Evolutionary conservation across 2,888 invertebrate genomes (phyloP).

Genomic region (Aethes cnicana): DNA sequence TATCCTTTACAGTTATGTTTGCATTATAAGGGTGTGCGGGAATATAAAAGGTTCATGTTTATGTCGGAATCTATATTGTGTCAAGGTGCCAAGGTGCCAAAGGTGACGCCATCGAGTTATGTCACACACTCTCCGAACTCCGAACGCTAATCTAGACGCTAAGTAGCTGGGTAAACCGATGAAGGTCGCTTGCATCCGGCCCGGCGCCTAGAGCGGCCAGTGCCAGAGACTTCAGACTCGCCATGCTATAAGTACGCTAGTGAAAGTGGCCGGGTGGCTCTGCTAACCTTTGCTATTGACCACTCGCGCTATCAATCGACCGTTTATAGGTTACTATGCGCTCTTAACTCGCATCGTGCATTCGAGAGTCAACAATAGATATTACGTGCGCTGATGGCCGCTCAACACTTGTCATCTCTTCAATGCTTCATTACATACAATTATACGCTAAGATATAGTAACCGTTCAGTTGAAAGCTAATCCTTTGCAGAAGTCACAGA

Average conservation of each 20-base stretch:
- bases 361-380: slow-evolving; percentile 21
- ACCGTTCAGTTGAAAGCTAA: slow-evolving; percentile 15
- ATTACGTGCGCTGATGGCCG: slow-evolving; percentile 8
- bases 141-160: slow-evolving; percentile 61
- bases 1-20: slow-evolving; percentile 9
- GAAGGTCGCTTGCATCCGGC: slow-evolving; percentile 74
- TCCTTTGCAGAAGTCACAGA: slow-evolving; percentile 9
- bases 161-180: slow-evolving; percentile 60
- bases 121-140: slow-evolving; percentile 62
- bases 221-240: slow-evolving; percentile 10
- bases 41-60: slow-evolving; percentile 15
- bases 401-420: slow-evolving; percentile 4
- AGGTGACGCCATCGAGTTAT: slow-evolving; percentile 71
- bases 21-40: not conserved
- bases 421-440: slow-evolving; percentile 13
- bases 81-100: slow-evolving; percentile 70
- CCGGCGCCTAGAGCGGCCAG: slow-evolving; percentile 29
- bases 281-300: slow-evolving; percentile 47
- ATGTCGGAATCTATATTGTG: slow-evolving; percentile 47
- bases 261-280: slow-evolving; percentile 49
- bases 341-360: not conserved
- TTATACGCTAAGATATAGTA: slow-evolving; percentile 7
- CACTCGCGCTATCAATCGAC: slow-evolving; percentile 45
- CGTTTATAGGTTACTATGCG: slow-evolving; percentile 30
- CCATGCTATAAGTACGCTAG: slow-evolving; percentile 41